Percentiles rank a stretch among this genome's conserved stretches.
phyloP scores from a whole-genome alignment of 2,113 vertebrate species.

The Rhea pennata region DNA sequence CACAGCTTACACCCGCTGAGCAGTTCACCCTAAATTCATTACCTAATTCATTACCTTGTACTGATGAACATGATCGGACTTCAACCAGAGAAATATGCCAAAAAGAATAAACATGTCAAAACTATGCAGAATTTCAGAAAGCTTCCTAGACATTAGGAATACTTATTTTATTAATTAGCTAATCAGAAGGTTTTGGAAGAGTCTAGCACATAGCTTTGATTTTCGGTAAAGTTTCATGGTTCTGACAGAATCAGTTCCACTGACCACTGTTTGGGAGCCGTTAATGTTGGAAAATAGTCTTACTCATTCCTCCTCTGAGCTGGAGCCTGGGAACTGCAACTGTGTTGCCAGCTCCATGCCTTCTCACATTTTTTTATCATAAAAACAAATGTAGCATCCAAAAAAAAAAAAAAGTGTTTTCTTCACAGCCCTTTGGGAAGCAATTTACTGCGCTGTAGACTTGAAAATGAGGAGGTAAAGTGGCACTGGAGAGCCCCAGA shows the following conservation, averaged over 20 bases:
- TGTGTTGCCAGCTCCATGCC: not conserved
- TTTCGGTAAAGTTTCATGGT: not conserved
- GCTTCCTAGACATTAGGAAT: not conserved
- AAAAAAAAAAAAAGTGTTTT: not conserved
- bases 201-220: not conserved
- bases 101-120: not conserved
- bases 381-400: slow-evolving; percentile 33
- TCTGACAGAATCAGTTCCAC: not conserved
- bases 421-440: slow-evolving; percentile 27
- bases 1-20: not conserved
- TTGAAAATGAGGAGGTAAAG: slow-evolving; percentile 42
- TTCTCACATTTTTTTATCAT: not conserved
- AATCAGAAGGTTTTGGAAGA: not conserved
- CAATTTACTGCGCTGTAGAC: slow-evolving; percentile 36
- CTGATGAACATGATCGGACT: not conserved
- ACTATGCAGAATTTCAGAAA: not conserved
- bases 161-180: not conserved
- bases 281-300: not conserved
- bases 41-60: no score
- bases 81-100: not conserved
- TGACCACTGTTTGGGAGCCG: not conserved
- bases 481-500: slow-evolving; percentile 2
- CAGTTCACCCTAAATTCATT: not conserved
- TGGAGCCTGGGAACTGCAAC: not conserved
- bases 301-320: not conserved